Conservation (phyloP, 2,888 invertebrate species). For the Chrysopilus asiliformis region DNA sequence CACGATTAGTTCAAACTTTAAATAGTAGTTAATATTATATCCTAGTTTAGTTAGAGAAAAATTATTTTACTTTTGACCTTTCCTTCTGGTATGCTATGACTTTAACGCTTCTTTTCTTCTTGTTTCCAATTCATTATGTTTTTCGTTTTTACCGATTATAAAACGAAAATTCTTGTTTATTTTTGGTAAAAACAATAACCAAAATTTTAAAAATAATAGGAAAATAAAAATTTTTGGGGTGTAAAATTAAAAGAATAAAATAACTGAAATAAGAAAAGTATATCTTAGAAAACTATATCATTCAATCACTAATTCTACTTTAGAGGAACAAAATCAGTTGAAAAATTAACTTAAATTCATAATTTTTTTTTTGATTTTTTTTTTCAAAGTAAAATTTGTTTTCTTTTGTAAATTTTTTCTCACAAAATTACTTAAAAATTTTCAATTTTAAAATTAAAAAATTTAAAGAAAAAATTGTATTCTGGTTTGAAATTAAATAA, state of each 20-base stretch:
- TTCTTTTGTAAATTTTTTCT: not conserved
- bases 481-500: no score
- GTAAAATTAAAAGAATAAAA: no score
- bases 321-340: no score
- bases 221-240: constrained; percentile 1
- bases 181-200: no score
- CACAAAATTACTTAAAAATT: constrained; percentile 1
- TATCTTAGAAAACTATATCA: constrained; percentile 1
- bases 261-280: not conserved
- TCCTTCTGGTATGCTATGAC: constrained; percentile 19
- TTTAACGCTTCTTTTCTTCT: constrained; percentile 11
- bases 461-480: no score
- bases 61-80: constrained; percentile 4
- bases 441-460: no score
- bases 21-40: not conserved
- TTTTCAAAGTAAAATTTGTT: not conserved
- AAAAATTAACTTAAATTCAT: no score
- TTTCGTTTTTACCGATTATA: no score
- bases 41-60: not conserved
- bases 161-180: no score
- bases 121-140: constrained; percentile 9
- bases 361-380: not conserved
- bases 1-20: not conserved
- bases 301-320: no score
- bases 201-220: constrained; percentile 1